phyloP scores from a whole-genome alignment of 1,140 invertebrate genomes.

The Heterodera schachtii region DNA sequence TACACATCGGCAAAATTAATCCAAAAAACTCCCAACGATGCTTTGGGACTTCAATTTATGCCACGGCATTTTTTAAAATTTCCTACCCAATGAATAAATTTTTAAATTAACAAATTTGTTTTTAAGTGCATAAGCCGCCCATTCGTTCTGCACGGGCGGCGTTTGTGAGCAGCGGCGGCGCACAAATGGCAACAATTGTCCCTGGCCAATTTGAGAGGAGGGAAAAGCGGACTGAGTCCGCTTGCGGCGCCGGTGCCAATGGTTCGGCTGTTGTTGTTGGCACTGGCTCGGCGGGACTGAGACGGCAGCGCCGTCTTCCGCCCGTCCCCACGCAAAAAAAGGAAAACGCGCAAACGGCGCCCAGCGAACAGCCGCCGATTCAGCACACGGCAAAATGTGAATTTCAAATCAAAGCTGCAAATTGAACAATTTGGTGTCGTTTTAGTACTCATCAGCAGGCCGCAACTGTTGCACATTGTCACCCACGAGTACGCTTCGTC shows the following conservation, averaged over 20 bases:
- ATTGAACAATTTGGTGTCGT: too few species aligned
- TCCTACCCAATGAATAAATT: neutral
- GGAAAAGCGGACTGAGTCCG: conserved; percentile 42
- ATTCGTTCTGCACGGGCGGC: conserved; percentile 43
- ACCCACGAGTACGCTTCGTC: conserved; percentile 59
- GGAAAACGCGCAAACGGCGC: neutral
- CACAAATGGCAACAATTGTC: neutral
- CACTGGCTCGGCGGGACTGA: neutral
- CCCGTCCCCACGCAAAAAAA: conserved; percentile 12
- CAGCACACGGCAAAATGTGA: too few species aligned
- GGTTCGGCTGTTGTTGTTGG: neutral
- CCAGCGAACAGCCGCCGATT: too few species aligned
- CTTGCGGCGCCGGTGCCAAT: neutral
- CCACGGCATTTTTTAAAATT: conserved; percentile 1
- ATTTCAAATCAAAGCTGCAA: too few species aligned
- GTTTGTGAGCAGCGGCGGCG: neutral
- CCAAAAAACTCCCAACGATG: too few species aligned
- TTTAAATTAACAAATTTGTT: neutral
- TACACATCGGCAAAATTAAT: too few species aligned
- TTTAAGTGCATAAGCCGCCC: conserved; percentile 43
- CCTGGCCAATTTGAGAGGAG: conserved; percentile 50
- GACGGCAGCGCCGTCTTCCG: conserved; percentile 3
- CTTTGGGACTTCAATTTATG: too few species aligned
- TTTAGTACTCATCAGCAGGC: neutral
- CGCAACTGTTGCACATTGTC: conserved; percentile 50